Conservation (phyloP, 2,888 invertebrate species). For the Rhogogaster chlorosoma region DNA sequence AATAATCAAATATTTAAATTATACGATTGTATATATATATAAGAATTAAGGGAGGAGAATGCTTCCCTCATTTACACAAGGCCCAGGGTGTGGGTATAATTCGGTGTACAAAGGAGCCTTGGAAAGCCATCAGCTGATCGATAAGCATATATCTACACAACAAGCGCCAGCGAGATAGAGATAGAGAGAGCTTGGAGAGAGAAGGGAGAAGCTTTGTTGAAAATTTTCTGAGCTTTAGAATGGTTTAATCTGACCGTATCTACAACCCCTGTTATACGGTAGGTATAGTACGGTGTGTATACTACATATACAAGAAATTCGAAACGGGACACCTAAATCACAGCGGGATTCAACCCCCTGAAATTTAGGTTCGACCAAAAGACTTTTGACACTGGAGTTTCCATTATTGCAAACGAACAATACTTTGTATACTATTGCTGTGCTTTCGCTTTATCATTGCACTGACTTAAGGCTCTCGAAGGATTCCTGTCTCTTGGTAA, state of each 20-base stretch:
- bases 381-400: conserved; percentile 13
- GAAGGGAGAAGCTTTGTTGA: not conserved
- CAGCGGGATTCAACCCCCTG: not conserved
- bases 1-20: not conserved
- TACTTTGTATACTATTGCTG: not conserved
- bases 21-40: not conserved
- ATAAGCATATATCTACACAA: not conserved
- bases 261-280: not conserved
- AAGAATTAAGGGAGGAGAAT: not conserved
- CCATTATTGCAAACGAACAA: conserved; percentile 20
- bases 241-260: conserved; percentile 25
- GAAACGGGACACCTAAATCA: conserved; percentile 11
- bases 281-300: not conserved
- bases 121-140: conserved; percentile 16
- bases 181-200: not conserved
- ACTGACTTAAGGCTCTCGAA: not conserved
- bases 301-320: not conserved
- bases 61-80: not conserved
- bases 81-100: not conserved
- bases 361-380: conserved; percentile 5
- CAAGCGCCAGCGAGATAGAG: not conserved
- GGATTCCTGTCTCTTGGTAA: not conserved
- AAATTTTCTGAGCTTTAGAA: not conserved
- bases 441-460: not conserved
- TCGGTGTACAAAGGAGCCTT: not conserved